phyloP scores from a whole-genome alignment of 2,888 invertebrate species.

The Pyrrhia umbra region DNA sequence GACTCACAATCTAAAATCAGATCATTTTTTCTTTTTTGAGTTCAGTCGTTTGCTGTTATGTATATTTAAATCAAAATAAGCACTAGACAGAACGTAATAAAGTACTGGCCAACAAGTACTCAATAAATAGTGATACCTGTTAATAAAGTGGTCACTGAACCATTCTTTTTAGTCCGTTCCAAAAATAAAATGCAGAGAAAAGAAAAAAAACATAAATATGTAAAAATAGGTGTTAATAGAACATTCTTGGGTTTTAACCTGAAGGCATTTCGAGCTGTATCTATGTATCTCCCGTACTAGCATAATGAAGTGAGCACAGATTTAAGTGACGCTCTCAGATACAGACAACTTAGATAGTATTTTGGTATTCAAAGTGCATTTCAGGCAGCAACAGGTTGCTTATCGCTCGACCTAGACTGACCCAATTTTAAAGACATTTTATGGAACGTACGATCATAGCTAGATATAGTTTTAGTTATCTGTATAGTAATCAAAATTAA shows the following conservation, averaged over 20 bases:
- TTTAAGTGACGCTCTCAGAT: constrained; percentile 15
- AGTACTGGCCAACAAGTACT: not conserved
- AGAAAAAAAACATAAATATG: not conserved
- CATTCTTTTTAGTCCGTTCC: not conserved
- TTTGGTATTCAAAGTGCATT: constrained; percentile 48
- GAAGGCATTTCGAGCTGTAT: constrained; percentile 28
- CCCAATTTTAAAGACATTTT: constrained; percentile 25
- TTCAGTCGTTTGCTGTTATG: no score
- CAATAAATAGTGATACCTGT: not conserved
- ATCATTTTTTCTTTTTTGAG: no score
- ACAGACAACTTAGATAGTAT: constrained; percentile 25
- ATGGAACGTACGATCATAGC: constrained; percentile 4
- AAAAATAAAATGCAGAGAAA: constrained; percentile 7
- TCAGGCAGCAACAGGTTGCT: constrained; percentile 22
- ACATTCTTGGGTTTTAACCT: constrained; percentile 31
- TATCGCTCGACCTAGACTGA: constrained; percentile 31
- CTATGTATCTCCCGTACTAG: constrained; percentile 40
- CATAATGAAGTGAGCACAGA: constrained; percentile 41
- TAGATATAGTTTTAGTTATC: no score
- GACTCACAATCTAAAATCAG: constrained; percentile 1
- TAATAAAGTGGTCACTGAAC: not conserved
- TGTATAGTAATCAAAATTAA: no score
- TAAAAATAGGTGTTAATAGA: constrained; percentile 24
- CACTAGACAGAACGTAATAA: not conserved
- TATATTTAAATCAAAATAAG: no score